These are phyloP conservation scores for Excalfactoria chinensis DNA, from an alignment of 2,113 vertebrate species.

Conservation along the genomic window DNA sequence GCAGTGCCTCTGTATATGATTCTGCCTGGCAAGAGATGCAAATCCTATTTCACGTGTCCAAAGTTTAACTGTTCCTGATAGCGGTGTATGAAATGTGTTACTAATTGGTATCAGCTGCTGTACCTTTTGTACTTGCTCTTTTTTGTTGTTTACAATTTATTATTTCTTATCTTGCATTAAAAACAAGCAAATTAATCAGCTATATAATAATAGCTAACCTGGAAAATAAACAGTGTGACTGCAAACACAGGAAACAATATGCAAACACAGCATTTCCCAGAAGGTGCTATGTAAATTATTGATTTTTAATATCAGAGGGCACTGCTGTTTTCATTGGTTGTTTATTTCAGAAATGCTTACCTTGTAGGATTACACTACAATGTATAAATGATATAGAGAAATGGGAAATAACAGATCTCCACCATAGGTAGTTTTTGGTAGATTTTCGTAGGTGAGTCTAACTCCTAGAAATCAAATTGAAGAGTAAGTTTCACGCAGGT, in stretches of 20 bases:
- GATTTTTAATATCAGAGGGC: neutral
- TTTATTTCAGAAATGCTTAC: neutral
- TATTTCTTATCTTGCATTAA: neutral
- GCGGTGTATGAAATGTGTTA: neutral
- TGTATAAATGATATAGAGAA: neutral
- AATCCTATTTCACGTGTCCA: neutral
- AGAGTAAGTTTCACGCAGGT: neutral
- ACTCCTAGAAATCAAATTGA: neutral
- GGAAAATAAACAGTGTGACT: neutral
- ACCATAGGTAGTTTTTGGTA: neutral
- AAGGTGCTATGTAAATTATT: neutral
- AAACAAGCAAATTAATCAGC: neutral
- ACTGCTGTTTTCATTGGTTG: neutral
- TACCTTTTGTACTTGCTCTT: neutral
- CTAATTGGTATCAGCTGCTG: neutral
- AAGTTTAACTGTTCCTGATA: neutral
- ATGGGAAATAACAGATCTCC: neutral
- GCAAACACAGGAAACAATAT: neutral
- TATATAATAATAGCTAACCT: neutral
- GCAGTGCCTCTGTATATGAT: neutral
- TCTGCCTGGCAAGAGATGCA: neutral
- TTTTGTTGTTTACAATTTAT: slow-evolving; percentile 12
- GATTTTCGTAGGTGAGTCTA: neutral
- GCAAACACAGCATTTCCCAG: neutral
- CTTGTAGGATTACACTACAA: neutral